Evolutionary conservation across 2,888 invertebrate species (phyloP).

Genomic region (Lasioglossum marginatum): DNA sequence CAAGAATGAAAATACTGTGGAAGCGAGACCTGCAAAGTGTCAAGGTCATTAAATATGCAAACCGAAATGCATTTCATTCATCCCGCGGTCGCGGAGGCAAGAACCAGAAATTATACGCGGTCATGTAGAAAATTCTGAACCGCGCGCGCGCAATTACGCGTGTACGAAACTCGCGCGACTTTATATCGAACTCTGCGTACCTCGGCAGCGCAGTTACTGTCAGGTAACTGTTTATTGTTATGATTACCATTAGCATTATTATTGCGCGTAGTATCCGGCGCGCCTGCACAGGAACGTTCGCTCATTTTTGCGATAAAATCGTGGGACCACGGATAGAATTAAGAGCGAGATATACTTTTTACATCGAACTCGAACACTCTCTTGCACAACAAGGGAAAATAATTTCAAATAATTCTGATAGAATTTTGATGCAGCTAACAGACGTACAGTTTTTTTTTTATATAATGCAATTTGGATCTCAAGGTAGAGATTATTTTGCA

Average conservation of each 20-base stretch:
- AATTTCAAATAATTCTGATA: not conserved
- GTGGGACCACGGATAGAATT: not conserved
- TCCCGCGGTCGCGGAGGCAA: not conserved
- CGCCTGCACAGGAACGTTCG: not conserved
- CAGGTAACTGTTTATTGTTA: constrained; percentile 39
- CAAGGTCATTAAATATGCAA: constrained; percentile 8
- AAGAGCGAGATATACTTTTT: not conserved
- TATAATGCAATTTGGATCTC: too few relatives aligned
- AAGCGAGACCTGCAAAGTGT: not conserved
- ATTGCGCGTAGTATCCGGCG: not conserved
- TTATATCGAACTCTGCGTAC: constrained; percentile 10
- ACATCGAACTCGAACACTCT: not conserved
- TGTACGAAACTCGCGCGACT: not conserved
- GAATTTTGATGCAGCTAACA: not conserved
- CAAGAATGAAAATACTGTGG: not conserved
- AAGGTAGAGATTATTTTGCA: too few relatives aligned
- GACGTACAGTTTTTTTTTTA: too few relatives aligned
- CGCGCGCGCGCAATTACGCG: not conserved
- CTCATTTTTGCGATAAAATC: not conserved
- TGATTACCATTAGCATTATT: constrained; percentile 30
- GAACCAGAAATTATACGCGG: not conserved
- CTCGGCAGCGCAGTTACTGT: constrained; percentile 20
- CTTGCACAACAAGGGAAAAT: too few relatives aligned
- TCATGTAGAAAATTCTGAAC: not conserved
- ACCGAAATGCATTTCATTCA: not conserved